Evolutionary conservation across 2,888 invertebrate species (phyloP), one percentile per base, ranked within the genome.

Genomic region (Caenorhabditis sulstoni): DNA sequence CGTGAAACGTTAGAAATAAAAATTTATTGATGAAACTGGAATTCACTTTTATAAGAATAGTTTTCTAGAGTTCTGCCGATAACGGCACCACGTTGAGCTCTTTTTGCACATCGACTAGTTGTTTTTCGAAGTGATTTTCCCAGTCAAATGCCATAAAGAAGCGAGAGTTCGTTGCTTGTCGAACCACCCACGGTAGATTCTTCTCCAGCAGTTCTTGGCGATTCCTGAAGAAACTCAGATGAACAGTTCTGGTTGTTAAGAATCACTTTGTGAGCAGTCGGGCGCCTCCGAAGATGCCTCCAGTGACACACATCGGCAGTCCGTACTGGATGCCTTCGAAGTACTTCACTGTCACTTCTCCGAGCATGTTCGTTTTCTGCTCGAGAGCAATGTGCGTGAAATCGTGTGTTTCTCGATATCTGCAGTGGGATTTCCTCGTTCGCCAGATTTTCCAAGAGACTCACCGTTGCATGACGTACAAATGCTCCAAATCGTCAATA

Each of bases 391-490:
- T 94, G 91, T 99, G 99, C 73, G 95, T 93, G 82, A 99, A 93
- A 92, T 99, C 99, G 91, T 99, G 99, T 9, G 95, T 94, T 92
- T 99, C 97, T 83, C 99, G 93, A 91, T 99, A 99, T 62, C 87
- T 86, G 52, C 11, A 79, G 59, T 5, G 52, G n/a, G n/a, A n/a
- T n/a, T n/a, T n/a, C n/a, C n/a, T n/a, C n/a, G n/a, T n/a, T n/a
- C n/a, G n/a, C n/a, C n/a, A n/a, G n/a, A 7, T 65, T 64, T 29
- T 73, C 29, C 35, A 4, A 57, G 49, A 0, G 45, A 22, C 95
- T 90, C 99, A 99, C 65, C 99, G 93, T 91, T 96, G 96, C 94
- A 99, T 96, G 53, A 98, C 94, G 92, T 97, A 99, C 4, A 96
- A 96, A 86, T 96, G 91, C 81, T 96, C 94, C 1, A 94, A 92